Evolutionary conservation across 2,113 vertebrate species (phyloP), one percentile per base, ranked within the genome.

Genomic region (Zootoca vivipara): DNA sequence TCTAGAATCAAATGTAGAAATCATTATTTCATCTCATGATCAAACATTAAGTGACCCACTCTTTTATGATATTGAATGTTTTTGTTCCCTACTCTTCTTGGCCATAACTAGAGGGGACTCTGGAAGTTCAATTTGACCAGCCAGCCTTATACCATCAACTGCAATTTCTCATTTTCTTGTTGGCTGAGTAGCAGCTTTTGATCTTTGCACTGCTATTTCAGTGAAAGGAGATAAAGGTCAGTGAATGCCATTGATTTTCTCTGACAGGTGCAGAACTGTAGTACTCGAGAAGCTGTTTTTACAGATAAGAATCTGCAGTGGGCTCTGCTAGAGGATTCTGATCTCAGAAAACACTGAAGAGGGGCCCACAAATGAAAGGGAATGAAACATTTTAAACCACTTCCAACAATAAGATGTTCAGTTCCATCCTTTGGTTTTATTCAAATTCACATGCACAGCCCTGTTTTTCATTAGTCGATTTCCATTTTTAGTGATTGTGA

Each of bases 131-230:
- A 80, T 75, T 38, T 85, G 52, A 22, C 82, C 42, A 10, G 20
- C 42, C n/a, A 77, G 16, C 18, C 82, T 80, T 79, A 22, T 3
- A 0, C 70, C 87, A 85, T 46, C 42, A 78, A 42, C 56, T 78
- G 18, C 73, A 67, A 42, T 62, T 74, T 90, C 30, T 35, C 82
- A 9, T 65, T 95, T 92, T 92, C 87, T 87, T 38, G 5, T 70
- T 83, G 35, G 7, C n/a, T 89, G 84, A 82, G 65, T 38, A 89
- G 70, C 78, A 82, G 78, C 42, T 86, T 78, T 92, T 93, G 40
- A 85, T 87, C 91, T 92, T 84, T 91, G 38, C 30, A 28, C 42
- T 85, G 72, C 79, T 46, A 12, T 89, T 91, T 83, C 78, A 81
- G n/a, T 46, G 58, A 85, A 83, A 58, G 73, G 75, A 62, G 82